A percentile compares a stretch with the other conserved stretches of the same genome.
Evolutionary conservation across 2,797 vertebrate genomes (phyloP).

Genomic region (Morelia viridis): DNA sequence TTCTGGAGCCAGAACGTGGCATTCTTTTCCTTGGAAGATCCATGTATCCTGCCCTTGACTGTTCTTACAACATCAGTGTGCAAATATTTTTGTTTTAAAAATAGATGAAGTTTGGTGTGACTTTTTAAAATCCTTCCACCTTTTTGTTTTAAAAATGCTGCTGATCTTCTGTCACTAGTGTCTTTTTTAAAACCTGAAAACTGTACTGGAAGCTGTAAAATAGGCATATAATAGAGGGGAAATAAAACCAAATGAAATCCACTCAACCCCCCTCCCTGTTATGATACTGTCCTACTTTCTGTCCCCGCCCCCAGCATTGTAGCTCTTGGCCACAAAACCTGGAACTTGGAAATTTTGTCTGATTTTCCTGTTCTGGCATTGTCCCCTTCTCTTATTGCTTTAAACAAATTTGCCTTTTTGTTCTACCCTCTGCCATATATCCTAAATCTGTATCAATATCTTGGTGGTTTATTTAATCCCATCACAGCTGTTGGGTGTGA

Average conservation of each 20-base stretch:
- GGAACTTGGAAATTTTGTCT: neutral
- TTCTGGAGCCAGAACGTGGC: neutral
- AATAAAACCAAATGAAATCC: neutral
- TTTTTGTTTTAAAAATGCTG: neutral
- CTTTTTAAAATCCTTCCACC: neutral
- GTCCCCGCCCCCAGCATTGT: neutral
- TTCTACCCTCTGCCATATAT: neutral
- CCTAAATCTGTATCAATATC: constrained; percentile 28
- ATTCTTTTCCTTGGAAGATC: neutral
- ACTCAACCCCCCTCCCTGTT: neutral
- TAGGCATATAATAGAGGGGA: neutral
- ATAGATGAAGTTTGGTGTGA: neutral
- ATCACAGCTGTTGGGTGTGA: constrained; percentile 37
- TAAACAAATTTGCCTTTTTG: neutral
- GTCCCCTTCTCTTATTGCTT: neutral
- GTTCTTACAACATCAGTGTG: neutral
- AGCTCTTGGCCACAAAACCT: neutral
- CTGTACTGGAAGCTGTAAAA: neutral
- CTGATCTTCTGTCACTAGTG: neutral
- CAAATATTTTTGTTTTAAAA: neutral
- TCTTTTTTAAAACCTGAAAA: neutral
- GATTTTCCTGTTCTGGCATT: neutral
- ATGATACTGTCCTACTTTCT: neutral
- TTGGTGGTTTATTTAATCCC: constrained; percentile 22
- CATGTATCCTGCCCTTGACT: neutral